A percentile compares a stretch with the other conserved stretches of the same genome.
Conservation (phyloP, 2,113 vertebrate species). For the Podocnemis expansa region DNA sequence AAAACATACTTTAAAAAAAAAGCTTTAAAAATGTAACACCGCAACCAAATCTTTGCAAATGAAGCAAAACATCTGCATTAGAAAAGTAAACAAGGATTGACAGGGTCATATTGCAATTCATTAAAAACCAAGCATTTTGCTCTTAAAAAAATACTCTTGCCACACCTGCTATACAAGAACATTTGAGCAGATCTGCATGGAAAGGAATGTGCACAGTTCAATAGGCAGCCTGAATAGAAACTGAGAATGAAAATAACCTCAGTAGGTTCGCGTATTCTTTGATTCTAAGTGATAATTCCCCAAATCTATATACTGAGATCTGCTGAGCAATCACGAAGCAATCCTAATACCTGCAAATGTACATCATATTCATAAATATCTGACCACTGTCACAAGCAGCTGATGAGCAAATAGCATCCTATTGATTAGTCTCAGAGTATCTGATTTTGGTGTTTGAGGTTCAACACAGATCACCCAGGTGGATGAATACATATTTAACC, state of each 20-base stretch:
- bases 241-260: slow-evolving; percentile 12
- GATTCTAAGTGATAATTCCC: slow-evolving; percentile 21
- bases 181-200: slow-evolving; percentile 28
- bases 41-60: neutral
- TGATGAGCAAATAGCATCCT: accelerated
- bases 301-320: accelerated
- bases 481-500: neutral
- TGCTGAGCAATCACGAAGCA: neutral
- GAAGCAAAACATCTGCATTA: neutral
- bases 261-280: slow-evolving; percentile 12
- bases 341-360: neutral
- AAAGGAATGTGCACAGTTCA: slow-evolving; percentile 16
- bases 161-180: slow-evolving; percentile 39
- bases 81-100: neutral
- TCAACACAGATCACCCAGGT: neutral
- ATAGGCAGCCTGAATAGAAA: slow-evolving; percentile 34
- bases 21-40: neutral
- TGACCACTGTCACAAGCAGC: neutral
- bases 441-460: neutral
- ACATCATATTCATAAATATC: neutral
- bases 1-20: neutral
- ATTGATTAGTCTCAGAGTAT: neutral
- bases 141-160: slow-evolving; percentile 12
- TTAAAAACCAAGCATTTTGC: slow-evolving; percentile 5
- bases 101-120: neutral